Conservation (phyloP, 1,140 invertebrate genomes). For the Aplysia californica region DNA sequence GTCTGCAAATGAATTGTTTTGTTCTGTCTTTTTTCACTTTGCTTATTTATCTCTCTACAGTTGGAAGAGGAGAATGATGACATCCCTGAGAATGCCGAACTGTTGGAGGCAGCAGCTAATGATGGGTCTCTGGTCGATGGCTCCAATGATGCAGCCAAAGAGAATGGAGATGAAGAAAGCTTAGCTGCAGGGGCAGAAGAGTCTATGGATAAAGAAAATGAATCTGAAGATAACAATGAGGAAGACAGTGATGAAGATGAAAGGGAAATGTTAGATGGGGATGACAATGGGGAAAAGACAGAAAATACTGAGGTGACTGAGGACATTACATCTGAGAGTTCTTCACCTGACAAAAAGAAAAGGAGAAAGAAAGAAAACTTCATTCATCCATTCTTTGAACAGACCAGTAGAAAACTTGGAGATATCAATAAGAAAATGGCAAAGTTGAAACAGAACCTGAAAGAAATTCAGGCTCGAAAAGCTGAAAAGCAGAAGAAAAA, state of each 20-base stretch:
- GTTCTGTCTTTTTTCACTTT: not conserved
- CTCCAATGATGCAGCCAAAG: constrained; percentile 20
- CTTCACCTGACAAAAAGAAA: constrained; percentile 13
- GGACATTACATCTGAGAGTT: too few species aligned
- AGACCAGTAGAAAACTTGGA: constrained; percentile 13
- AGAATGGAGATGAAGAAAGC: constrained; percentile 17
- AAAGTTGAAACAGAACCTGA: constrained; percentile 22
- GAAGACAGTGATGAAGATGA: constrained; percentile 30
- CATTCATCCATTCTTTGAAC: constrained; percentile 26
- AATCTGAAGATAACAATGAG: constrained; percentile 35
- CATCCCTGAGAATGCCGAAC: not conserved
- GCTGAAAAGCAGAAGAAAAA: not conserved
- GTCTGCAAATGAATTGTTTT: too few species aligned
- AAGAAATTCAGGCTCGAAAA: constrained; percentile 23
- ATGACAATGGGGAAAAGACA: constrained; percentile 17
- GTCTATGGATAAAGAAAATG: constrained; percentile 35
- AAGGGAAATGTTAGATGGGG: not conserved
- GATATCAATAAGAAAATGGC: constrained; percentile 30
- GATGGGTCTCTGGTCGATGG: constrained; percentile 10
- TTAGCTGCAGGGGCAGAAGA: constrained; percentile 35
- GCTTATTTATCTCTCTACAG: constrained; percentile 17
- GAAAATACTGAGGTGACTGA: not conserved
- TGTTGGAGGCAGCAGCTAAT: not conserved
- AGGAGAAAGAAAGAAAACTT: constrained; percentile 10
- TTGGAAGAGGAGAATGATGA: not conserved